phyloP scores from a whole-genome alignment of 2,888 invertebrate species.

The Caenorhabditis sp. region DNA sequence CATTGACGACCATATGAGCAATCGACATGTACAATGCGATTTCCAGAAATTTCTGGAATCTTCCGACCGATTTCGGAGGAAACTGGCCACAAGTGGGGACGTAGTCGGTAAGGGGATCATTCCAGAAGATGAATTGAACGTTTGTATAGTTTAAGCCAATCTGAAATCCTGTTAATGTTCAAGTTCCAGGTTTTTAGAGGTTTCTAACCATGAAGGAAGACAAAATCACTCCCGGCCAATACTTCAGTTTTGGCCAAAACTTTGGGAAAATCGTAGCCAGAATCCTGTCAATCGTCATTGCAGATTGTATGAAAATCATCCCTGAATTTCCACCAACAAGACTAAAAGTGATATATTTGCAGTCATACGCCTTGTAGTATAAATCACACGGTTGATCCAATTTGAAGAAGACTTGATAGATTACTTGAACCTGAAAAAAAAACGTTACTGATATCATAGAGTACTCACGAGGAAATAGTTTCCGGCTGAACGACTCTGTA shows the following conservation, averaged over 20 bases:
- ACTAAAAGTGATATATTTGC: slow-evolving; percentile 39
- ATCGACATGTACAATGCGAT: slow-evolving; percentile 47
- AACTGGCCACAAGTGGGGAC: slow-evolving; percentile 48
- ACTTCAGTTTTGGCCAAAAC: slow-evolving; percentile 45
- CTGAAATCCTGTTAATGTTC: slow-evolving; percentile 13
- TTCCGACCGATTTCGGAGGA: slow-evolving; percentile 18
- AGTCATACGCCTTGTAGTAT: slow-evolving; percentile 45
- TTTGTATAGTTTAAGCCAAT: slow-evolving; percentile 14
- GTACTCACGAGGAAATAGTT: background rate
- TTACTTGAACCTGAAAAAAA: slow-evolving; percentile 48
- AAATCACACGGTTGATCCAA: slow-evolving; percentile 44
- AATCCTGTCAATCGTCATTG: slow-evolving; percentile 53
- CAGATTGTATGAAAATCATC: slow-evolving; percentile 55
- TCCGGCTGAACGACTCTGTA: background rate
- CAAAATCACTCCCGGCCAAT: slow-evolving; percentile 46
- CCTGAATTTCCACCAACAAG: slow-evolving; percentile 52
- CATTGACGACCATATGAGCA: slow-evolving; percentile 44
- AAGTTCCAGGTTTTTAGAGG: background rate
- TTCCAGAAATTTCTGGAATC: slow-evolving; percentile 27
- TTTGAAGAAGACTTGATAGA: slow-evolving; percentile 51
- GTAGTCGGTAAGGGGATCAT: slow-evolving; percentile 41
- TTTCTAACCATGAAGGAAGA: slow-evolving; percentile 26
- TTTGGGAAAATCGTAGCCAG: slow-evolving; percentile 22
- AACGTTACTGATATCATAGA: background rate
- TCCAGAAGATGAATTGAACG: slow-evolving; percentile 34